These are phyloP conservation scores for Colinus virginianus DNA, from an alignment of 2,113 vertebrate species.

Conservation along the genomic window DNA sequence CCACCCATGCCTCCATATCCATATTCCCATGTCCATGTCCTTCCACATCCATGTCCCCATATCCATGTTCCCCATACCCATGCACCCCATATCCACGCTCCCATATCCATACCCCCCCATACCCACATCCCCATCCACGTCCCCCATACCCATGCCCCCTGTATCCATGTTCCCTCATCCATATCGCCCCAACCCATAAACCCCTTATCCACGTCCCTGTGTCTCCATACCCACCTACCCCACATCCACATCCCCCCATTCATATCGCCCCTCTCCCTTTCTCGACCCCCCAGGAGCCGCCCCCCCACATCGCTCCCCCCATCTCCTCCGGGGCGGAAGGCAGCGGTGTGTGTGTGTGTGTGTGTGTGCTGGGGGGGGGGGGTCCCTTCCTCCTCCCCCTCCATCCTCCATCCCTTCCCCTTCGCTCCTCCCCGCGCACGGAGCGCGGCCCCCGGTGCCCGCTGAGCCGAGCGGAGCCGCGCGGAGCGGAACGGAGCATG, in stretches of 20 bases:
- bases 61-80: background rate
- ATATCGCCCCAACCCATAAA: no score
- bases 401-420: background rate
- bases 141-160: no score
- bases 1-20: background rate
- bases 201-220: no score
- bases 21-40: background rate
- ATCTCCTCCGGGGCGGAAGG: background rate
- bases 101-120: background rate
- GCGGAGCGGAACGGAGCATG: background rate
- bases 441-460: background rate
- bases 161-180: no score
- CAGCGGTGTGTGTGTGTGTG: background rate
- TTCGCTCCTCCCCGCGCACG: background rate
- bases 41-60: background rate
- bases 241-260: no score
- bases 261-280: background rate
- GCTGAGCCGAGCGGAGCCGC: background rate
- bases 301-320: no score
- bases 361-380: background rate
- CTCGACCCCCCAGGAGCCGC: background rate
- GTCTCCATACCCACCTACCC: no score
- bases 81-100: background rate
- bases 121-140: background rate
- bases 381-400: background rate